These are phyloP conservation scores for Lepus americanus DNA, from an alignment of 2,113 vertebrate genomes.

Conservation along the genomic window DNA sequence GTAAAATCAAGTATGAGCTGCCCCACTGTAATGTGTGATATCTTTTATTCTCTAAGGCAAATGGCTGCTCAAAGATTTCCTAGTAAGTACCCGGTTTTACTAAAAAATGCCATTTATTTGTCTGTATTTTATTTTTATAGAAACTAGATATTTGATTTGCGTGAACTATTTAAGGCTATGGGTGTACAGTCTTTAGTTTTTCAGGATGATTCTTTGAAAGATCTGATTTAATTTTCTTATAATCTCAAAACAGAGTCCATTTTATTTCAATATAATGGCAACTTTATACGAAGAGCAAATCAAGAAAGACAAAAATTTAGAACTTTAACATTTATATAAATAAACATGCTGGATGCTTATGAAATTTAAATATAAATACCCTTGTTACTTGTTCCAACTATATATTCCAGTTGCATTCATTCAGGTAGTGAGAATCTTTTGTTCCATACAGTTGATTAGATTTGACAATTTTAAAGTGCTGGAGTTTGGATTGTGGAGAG, in stretches of 20 bases:
- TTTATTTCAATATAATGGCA: conserved; percentile 43
- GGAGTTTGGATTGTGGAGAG: not conserved
- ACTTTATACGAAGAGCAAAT: conserved; percentile 37
- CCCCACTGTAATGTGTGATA: conserved; percentile 97
- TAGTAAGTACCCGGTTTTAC: conserved; percentile 89
- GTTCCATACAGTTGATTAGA: not conserved
- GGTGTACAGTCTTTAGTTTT: not conserved
- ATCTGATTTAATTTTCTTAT: conserved; percentile 49
- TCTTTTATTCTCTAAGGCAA: conserved; percentile 96
- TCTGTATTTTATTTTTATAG: not conserved
- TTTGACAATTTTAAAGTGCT: conserved; percentile 42
- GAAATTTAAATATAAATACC: not conserved
- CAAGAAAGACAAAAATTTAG: conserved; percentile 53
- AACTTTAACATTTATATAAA: not conserved
- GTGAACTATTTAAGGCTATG: conserved; percentile 47
- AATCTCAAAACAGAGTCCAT: conserved; percentile 16
- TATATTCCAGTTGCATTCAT: conserved; percentile 16
- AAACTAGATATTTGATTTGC: conserved; percentile 42
- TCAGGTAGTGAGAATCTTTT: conserved; percentile 31
- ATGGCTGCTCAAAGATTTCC: conserved; percentile 95
- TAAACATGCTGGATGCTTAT: not conserved
- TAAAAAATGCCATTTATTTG: conserved; percentile 19
- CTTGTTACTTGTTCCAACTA: not conserved
- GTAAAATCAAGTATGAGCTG: conserved; percentile 97
- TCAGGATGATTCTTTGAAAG: conserved; percentile 25